Percentiles rank a stretch among this genome's conserved stretches.
These are phyloP conservation scores for Hiodon alosoides DNA, from an alignment of 2,113 vertebrate genomes.

Conservation along the genomic window DNA sequence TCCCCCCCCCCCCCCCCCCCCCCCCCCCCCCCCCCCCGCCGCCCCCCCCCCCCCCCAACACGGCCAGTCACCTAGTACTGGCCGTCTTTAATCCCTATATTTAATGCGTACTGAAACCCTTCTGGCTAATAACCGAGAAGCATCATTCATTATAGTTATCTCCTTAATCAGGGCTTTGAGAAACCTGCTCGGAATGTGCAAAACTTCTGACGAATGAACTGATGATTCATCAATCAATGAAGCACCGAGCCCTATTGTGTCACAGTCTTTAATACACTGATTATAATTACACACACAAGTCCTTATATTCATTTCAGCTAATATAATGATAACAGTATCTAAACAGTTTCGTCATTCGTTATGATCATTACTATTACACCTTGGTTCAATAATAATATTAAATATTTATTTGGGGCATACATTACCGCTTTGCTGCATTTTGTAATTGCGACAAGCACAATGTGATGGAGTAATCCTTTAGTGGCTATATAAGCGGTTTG, in stretches of 20 bases:
- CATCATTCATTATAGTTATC: slow-evolving; percentile 17
- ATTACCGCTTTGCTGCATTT: too few species aligned
- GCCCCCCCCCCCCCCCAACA: too few species aligned
- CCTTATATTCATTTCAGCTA: not conserved
- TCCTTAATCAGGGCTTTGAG: slow-evolving; percentile 9
- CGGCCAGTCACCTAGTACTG: not conserved
- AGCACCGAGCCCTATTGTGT: not conserved
- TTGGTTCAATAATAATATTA: too few species aligned
- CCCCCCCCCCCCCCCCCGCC: too few species aligned
- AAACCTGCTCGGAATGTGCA: not conserved
- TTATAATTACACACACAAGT: not conserved
- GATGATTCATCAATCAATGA: not conserved
- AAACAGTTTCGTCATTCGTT: too few species aligned
- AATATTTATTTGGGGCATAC: too few species aligned
- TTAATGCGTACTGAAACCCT: slow-evolving; percentile 8
- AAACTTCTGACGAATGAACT: not conserved
- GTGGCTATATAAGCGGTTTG: too few species aligned
- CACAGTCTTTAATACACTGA: not conserved
- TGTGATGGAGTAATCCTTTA: too few species aligned
- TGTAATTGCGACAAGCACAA: too few species aligned
- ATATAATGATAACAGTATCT: not conserved
- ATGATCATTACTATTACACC: too few species aligned
- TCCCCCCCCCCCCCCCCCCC: too few species aligned
- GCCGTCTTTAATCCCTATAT: slow-evolving; percentile 5
- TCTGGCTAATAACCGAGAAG: slow-evolving; percentile 13